phyloP scores from a whole-genome alignment of 2,888 invertebrate species.

The Yponomeuta evonymella region DNA sequence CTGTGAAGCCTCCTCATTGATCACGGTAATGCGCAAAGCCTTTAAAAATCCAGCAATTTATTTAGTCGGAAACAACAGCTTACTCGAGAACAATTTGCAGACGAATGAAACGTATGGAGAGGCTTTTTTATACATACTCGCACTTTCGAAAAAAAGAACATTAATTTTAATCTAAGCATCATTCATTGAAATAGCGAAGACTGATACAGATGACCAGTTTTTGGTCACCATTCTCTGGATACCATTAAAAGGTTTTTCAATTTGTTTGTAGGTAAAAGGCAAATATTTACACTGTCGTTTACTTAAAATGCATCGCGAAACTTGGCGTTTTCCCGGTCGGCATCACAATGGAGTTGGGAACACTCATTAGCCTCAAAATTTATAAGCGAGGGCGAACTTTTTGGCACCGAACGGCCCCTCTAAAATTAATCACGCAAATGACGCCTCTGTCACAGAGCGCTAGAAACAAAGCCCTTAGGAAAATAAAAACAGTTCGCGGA shows the following conservation, averaged over 20 bases:
- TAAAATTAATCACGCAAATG: slow-evolving; percentile 27
- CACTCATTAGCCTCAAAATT: slow-evolving; percentile 42
- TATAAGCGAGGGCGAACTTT: slow-evolving; percentile 38
- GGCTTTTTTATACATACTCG: background rate
- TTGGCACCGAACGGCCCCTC: slow-evolving; percentile 29
- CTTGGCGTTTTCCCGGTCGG: slow-evolving; percentile 29
- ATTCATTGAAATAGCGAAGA: no score
- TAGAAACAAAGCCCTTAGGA: background rate
- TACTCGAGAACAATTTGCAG: slow-evolving; percentile 22
- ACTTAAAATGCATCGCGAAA: slow-evolving; percentile 17
- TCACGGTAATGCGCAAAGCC: slow-evolving; percentile 69
- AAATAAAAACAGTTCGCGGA: background rate
- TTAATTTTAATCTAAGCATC: background rate
- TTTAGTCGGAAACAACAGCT: slow-evolving; percentile 58
- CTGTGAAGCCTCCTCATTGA: slow-evolving; percentile 65
- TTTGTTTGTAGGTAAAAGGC: slow-evolving; percentile 18
- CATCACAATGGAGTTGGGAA: slow-evolving; percentile 35
- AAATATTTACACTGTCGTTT: slow-evolving; percentile 22
- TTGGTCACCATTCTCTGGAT: no score
- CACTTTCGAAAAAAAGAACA: background rate
- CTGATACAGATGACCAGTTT: no score
- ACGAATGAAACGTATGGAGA: background rate
- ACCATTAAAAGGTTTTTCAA: slow-evolving; percentile 18
- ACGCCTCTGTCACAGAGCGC: slow-evolving; percentile 6
- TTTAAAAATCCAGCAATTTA: slow-evolving; percentile 70